These are phyloP conservation scores for Ectropis crepuscularia DNA, from an alignment of 2,888 invertebrate species.

Conservation along the genomic window DNA sequence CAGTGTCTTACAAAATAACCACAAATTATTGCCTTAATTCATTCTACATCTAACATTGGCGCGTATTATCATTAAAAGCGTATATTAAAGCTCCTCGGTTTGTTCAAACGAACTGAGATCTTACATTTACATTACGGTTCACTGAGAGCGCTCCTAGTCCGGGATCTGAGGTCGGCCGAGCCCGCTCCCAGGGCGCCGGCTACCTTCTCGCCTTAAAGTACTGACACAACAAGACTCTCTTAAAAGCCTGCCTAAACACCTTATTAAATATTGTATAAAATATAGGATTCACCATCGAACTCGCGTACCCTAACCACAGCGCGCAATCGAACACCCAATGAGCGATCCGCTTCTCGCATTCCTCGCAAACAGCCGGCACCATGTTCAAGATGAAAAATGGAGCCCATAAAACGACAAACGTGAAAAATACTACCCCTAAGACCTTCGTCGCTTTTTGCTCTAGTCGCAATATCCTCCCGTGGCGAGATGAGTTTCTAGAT, in stretches of 20 bases:
- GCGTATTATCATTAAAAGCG: constrained; percentile 53
- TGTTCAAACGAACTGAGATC: constrained; percentile 77
- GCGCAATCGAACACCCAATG: constrained; percentile 94
- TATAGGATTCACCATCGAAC: constrained; percentile 97
- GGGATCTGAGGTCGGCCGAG: constrained; percentile 76
- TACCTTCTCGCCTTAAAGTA: constrained; percentile 85
- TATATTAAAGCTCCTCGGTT: constrained; percentile 64
- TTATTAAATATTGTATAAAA: constrained; percentile 98
- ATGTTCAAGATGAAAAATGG: constrained; percentile 97
- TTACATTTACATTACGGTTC: constrained; percentile 70
- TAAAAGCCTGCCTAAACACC: constrained; percentile 95
- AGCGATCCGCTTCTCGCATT: constrained; percentile 90
- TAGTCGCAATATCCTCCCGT: constrained; percentile 92
- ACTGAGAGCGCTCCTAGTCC: constrained; percentile 80
- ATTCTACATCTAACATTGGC: constrained; percentile 38
- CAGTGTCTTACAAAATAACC: too few relatives aligned
- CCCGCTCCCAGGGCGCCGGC: constrained; percentile 83
- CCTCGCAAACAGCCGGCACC: constrained; percentile 92
- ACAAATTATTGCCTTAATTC: neutral
- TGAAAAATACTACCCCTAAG: constrained; percentile 96
- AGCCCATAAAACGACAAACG: constrained; percentile 97
- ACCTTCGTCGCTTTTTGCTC: constrained; percentile 99
- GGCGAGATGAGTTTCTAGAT: constrained; percentile 91
- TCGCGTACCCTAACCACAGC: constrained; percentile 97
- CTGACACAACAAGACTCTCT: constrained; percentile 92